These are phyloP conservation scores for Dasysyrphus albostriatus DNA, from an alignment of 2,888 invertebrate genomes.

Conservation along the genomic window DNA sequence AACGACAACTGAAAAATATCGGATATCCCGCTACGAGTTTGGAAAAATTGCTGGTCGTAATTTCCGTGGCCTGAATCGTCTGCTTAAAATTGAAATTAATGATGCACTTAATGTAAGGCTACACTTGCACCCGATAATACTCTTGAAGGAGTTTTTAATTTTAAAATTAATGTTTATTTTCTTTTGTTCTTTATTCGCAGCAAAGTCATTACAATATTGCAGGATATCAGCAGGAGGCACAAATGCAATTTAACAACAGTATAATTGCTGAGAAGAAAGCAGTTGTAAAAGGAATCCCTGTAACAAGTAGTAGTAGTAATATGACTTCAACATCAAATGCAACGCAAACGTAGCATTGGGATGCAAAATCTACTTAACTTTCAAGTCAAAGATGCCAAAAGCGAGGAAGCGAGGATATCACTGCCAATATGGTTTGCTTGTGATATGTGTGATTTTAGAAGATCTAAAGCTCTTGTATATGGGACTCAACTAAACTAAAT, in stretches of 20 bases:
- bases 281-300: slow-evolving; percentile 77
- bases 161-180: slow-evolving; percentile 28
- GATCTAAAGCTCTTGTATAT: slow-evolving; percentile 3
- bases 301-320: slow-evolving; percentile 21
- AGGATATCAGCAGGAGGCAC: slow-evolving; percentile 81
- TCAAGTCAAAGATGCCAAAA: slow-evolving; percentile 55
- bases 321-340: slow-evolving; percentile 48
- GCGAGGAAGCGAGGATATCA: slow-evolving; percentile 44
- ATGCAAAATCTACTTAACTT: neutral
- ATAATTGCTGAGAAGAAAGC: slow-evolving; percentile 80
- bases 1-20: slow-evolving; percentile 81
- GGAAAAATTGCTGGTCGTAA: slow-evolving; percentile 82
- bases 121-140: neutral
- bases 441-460: slow-evolving; percentile 46
- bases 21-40: slow-evolving; percentile 82
- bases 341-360: slow-evolving; percentile 46
- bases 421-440: slow-evolving; percentile 71
- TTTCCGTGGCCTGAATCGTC: slow-evolving; percentile 82
- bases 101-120: slow-evolving; percentile 82
- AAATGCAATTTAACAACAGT: slow-evolving; percentile 81
- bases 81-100: slow-evolving; percentile 81
- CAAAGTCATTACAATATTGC: slow-evolving; percentile 82
- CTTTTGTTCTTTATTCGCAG: slow-evolving; percentile 76
- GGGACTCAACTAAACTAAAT: neutral
- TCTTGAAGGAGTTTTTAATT: slow-evolving; percentile 14